Evolutionary conservation across 1,140 invertebrate genomes (phyloP).

Genomic region (Drosophila tani): DNA sequence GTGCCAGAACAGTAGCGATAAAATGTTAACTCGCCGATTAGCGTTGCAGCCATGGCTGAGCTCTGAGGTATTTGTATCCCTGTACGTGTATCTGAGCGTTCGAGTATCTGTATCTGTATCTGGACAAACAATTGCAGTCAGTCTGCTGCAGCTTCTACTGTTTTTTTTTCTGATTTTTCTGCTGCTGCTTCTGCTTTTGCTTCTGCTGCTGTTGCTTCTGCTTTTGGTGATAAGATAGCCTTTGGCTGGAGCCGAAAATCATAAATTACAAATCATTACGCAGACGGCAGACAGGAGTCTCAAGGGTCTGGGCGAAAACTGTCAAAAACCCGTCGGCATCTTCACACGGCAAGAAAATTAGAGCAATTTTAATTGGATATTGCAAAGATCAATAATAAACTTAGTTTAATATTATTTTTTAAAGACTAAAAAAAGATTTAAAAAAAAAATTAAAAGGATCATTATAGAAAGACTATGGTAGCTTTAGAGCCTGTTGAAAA

Average conservation of each 20-base stretch:
- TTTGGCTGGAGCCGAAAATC: constrained; percentile 70
- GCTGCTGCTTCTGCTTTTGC: constrained; percentile 12
- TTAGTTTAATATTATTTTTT: background rate
- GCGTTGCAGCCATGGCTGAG: constrained; percentile 39
- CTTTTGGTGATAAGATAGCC: constrained; percentile 71
- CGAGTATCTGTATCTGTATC: constrained; percentile 7
- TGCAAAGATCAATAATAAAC: background rate
- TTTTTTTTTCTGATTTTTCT: background rate
- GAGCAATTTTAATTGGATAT: background rate
- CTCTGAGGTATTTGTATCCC: constrained; percentile 16
- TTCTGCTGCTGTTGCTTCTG: constrained; percentile 19
- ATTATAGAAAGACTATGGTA: background rate
- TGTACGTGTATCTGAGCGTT: constrained; percentile 4
- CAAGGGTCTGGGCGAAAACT: constrained; percentile 5
- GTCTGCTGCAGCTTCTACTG: constrained; percentile 24
- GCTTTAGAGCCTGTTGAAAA: background rate
- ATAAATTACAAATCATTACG: constrained; percentile 82
- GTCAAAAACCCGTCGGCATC: constrained; percentile 47
- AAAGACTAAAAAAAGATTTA: too few relatives aligned
- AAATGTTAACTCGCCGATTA: constrained; percentile 83
- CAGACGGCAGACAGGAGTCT: constrained; percentile 43
- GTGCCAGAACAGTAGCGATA: constrained; percentile 84
- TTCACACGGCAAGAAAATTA: constrained; percentile 30
- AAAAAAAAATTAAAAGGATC: too few relatives aligned
- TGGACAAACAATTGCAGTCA: constrained; percentile 74